Conservation (phyloP, 2,888 invertebrate species). For the Malthinus flaveolus region DNA sequence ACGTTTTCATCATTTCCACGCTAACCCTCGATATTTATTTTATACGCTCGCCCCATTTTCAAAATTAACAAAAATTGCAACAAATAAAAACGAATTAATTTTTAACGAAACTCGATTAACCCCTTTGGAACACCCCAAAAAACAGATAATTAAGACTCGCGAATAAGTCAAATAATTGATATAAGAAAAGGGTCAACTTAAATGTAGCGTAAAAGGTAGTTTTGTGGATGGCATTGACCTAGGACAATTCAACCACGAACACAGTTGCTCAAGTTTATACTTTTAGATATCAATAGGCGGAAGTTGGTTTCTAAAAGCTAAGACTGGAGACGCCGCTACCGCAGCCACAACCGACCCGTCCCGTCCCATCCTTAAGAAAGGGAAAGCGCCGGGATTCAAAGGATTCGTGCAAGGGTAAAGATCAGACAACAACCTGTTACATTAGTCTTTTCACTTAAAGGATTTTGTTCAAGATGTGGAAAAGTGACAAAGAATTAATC, state of each 20-base stretch:
- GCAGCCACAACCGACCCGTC: conserved; percentile 36
- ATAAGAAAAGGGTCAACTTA: conserved; percentile 4
- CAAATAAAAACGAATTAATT: not conserved
- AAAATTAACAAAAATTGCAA: too few relatives aligned
- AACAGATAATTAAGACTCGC: not conserved
- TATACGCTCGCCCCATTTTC: not conserved
- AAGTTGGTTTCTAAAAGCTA: conserved; percentile 35
- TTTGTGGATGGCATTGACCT: conserved; percentile 20
- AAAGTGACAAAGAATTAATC: conserved; percentile 30
- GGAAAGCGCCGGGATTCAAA: conserved; percentile 44
- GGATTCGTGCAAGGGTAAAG: conserved; percentile 44
- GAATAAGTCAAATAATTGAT: too few relatives aligned
- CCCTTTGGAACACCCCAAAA: not conserved
- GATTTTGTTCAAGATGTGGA: conserved; percentile 30
- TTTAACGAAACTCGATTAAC: not conserved
- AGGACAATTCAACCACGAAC: conserved; percentile 32
- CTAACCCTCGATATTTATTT: conserved; percentile 10
- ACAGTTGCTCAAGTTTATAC: conserved; percentile 43
- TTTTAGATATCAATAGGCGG: conserved; percentile 46
- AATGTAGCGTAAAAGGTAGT: conserved; percentile 10
- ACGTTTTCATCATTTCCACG: not conserved
- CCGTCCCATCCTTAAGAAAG: conserved; percentile 43
- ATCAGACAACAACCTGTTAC: conserved; percentile 45
- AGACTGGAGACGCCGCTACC: conserved; percentile 29
- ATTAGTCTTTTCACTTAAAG: conserved; percentile 33